Conservation (phyloP, 1,140 invertebrate genomes). For the Diploscapter pachys region DNA sequence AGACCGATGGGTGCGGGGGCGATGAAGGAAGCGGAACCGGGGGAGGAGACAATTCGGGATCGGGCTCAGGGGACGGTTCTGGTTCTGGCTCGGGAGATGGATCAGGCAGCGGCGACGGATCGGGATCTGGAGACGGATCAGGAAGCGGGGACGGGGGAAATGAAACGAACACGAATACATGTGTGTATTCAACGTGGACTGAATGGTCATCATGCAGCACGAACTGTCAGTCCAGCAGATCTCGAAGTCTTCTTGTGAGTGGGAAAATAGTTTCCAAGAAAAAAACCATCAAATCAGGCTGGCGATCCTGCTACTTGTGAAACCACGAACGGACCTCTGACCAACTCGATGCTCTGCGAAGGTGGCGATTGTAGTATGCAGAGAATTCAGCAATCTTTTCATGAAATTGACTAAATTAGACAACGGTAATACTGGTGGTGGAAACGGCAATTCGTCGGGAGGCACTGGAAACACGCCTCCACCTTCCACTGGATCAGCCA, state of each 20-base stretch:
- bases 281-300: not conserved
- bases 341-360: constrained; percentile 12
- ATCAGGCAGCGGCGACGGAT: too few relatives aligned
- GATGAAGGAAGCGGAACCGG: not conserved
- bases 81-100: too few relatives aligned
- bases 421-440: not conserved
- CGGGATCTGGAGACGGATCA: too few relatives aligned
- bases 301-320: constrained; percentile 8
- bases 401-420: too few relatives aligned
- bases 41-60: too few relatives aligned
- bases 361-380: not conserved
- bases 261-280: not conserved
- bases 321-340: constrained; percentile 6
- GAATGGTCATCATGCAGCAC: constrained; percentile 3
- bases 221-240: not conserved
- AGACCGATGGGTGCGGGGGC: not conserved
- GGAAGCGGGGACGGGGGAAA: too few relatives aligned
- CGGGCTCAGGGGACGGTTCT: too few relatives aligned
- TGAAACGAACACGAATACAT: not conserved
- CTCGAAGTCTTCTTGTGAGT: not conserved
- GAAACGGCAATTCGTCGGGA: constrained; percentile 3
- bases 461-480: not conserved
- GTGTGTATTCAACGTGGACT: constrained; percentile 6
- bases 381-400: too few relatives aligned
- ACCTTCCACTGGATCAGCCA: not conserved